Percentiles rank a stretch among this genome's conserved stretches.
Conservation (phyloP, 2,888 invertebrate species). For the Myopa tessellatipennis region DNA sequence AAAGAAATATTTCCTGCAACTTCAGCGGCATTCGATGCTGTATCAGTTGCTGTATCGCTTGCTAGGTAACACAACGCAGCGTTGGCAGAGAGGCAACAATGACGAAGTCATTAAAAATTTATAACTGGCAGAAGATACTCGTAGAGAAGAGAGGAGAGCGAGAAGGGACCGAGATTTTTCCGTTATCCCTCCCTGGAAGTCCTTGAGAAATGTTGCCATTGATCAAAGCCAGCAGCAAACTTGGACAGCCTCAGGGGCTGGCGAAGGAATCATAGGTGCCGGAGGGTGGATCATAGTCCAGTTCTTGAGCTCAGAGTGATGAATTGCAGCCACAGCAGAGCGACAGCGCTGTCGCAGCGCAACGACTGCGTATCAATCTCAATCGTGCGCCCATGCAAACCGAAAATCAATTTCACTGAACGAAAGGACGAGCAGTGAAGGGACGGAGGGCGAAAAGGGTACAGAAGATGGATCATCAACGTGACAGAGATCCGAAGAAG, state of each 20-base stretch:
- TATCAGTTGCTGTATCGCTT: too few species aligned
- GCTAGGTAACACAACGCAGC: not conserved
- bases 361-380: slow-evolving; percentile 27
- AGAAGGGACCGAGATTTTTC: not conserved
- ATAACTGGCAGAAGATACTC: not conserved
- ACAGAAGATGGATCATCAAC: too few species aligned
- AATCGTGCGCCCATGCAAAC: slow-evolving; percentile 30
- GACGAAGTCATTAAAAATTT: slow-evolving; percentile 43
- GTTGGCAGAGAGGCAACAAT: not conserved
- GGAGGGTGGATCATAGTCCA: not conserved
- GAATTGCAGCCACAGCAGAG: not conserved
- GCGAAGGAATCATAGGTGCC: not conserved
- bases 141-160: not conserved
- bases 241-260: not conserved
- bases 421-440: not conserved
- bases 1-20: too few species aligned
- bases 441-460: not conserved
- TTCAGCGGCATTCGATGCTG: too few species aligned
- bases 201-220: slow-evolving; percentile 3
- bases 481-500: not conserved
- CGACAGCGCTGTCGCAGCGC: not conserved
- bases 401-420: slow-evolving; percentile 33
- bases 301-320: slow-evolving; percentile 3
- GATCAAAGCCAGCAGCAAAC: not conserved
- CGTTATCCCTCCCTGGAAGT: not conserved